Evolutionary conservation across 2,888 invertebrate species (phyloP), one percentile per base, ranked within the genome.

Genomic region (Lasioglossum zephyrum): DNA sequence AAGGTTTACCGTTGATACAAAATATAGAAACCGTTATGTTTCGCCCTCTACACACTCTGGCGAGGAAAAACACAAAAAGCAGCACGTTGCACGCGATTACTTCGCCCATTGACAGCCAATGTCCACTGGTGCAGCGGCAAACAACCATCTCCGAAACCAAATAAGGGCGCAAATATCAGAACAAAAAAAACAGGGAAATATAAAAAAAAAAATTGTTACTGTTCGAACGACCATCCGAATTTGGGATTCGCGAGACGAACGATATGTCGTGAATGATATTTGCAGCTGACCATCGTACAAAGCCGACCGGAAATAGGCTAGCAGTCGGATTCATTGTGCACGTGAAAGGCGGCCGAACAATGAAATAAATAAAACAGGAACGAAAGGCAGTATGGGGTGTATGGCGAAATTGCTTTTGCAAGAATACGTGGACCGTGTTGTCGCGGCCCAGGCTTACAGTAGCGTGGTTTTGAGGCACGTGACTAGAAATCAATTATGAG

Each of bases 401-500:
- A 49, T 26, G 70, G 60, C 39, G 73, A 78, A 87, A 87, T 86
- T 81, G 83, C 76, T 86, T 84, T 84, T 84, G 83, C 83, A 84
- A 87, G 80, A 87, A 86, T 75, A 86, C 87, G 75, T 77, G 74
- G 41, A 73, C 44, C n/a, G 16, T 41, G 72, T 79, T 41, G 72
- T 49, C 72, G 79, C 16, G 63, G 66, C 69, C 22, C 74, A 18
- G 39, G 31, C 13, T 63, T 60, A 57, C 44, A 53, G 44, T 74
- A 69, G 53, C 74, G 83, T 81, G 87, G 80, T 90, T 89, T 89
- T 87, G 79, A 82, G 75, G 81, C 88, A 88, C 91, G 89, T 88
- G 90, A 90, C 90, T 86, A 80, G 88, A 91, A 90, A 89, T 89
- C 87, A 79, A 90, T 90, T 87, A 90, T 81, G 86, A 86, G 75